phyloP scores from a whole-genome alignment of 30 jellyfish, hydroid and myxozoan species.

The Pelagia noctiluca region DNA sequence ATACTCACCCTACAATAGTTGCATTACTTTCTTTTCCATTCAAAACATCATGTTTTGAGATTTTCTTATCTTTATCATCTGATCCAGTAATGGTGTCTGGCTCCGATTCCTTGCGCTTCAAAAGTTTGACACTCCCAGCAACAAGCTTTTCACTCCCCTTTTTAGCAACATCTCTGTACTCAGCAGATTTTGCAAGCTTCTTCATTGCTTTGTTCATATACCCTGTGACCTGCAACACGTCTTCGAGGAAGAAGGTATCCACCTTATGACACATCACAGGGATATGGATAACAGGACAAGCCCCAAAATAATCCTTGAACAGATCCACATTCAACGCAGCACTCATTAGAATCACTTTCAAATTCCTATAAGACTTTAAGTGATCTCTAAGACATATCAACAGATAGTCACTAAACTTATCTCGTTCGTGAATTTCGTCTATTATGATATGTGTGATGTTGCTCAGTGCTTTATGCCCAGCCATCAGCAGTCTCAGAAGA shows the following conservation, averaged over 20 bases:
- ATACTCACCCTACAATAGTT: too few species aligned
- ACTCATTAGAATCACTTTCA: slow-evolving; percentile 75
- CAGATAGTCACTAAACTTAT: slow-evolving; percentile 69
- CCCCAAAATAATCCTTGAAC: slow-evolving; percentile 73
- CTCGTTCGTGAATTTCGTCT: slow-evolving; percentile 88
- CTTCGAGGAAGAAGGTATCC: slow-evolving; percentile 74
- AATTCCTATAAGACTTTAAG: slow-evolving; percentile 66
- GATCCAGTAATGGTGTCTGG: too few species aligned
- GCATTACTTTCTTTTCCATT: too few species aligned
- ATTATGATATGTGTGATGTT: slow-evolving; percentile 76
- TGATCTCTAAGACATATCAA: slow-evolving; percentile 76
- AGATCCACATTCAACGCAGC: slow-evolving; percentile 73
- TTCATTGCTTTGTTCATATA: slow-evolving; percentile 69
- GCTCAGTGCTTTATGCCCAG: slow-evolving; percentile 75
- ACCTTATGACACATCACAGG: slow-evolving; percentile 70
- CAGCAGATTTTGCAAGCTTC: slow-evolving; percentile 24
- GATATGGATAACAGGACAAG: slow-evolving; percentile 67
- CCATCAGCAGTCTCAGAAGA: slow-evolving; percentile 71
- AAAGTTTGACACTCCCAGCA: slow-evolving; percentile 52
- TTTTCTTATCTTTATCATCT: too few species aligned
- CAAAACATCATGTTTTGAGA: too few species aligned
- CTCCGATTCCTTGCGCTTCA: slow-evolving; percentile 41
- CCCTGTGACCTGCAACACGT: slow-evolving; percentile 64
- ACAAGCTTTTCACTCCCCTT: slow-evolving; percentile 19
- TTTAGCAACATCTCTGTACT: neutral